Conservation (phyloP, 2,113 vertebrate species). For the Paedocypris sp. region DNA sequence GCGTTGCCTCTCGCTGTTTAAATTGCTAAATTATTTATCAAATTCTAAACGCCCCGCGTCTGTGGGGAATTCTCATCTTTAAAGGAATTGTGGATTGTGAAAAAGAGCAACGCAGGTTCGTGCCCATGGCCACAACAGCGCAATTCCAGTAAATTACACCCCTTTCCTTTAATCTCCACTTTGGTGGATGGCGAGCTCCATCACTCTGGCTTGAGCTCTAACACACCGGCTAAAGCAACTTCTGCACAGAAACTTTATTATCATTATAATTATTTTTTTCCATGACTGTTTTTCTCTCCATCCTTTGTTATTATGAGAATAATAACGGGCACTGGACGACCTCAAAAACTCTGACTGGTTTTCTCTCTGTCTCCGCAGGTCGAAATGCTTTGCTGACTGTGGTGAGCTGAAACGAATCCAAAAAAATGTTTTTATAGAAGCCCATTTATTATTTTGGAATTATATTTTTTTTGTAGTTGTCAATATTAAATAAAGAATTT, state of each 20-base stretch:
- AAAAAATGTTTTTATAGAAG: too few relatives aligned
- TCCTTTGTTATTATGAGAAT: too few relatives aligned
- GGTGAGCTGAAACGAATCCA: conserved; percentile 4
- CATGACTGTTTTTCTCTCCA: too few relatives aligned
- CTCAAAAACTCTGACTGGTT: background rate
- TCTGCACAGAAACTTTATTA: background rate
- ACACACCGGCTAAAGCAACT: background rate
- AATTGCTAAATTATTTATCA: conserved; percentile 68
- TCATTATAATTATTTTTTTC: background rate
- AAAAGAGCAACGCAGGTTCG: conserved; percentile 53
- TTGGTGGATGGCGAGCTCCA: conserved; percentile 43
- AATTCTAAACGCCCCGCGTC: conserved; percentile 54
- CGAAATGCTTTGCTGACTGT: conserved; percentile 7
- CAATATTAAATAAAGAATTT: too few relatives aligned
- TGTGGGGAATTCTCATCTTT: conserved; percentile 58
- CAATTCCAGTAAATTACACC: conserved; percentile 58
- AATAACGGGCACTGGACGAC: too few relatives aligned
- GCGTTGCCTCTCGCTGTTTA: conserved; percentile 44
- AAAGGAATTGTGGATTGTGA: conserved; percentile 49
- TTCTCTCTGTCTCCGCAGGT: conserved; percentile 6
- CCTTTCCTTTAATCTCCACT: conserved; percentile 53
- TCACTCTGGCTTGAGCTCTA: background rate
- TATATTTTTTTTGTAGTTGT: too few relatives aligned
- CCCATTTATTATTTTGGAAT: too few relatives aligned
- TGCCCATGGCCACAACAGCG: conserved; percentile 55